Base-by-base conservation (phyloP, 2,797 vertebrate species). In the Propithecus perrieri region DNA sequence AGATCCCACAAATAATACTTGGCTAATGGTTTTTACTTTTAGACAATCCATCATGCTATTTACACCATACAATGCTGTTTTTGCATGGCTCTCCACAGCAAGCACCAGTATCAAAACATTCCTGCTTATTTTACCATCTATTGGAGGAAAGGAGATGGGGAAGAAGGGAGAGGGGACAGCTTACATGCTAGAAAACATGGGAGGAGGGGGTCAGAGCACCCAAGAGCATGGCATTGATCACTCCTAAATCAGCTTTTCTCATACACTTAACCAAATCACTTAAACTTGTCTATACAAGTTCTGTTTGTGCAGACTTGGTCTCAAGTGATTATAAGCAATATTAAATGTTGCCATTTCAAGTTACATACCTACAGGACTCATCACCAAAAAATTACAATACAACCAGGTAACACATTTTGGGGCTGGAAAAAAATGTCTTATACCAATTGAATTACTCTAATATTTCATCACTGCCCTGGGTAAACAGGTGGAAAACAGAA, bases 41-140 rank as follows among this genome's bases (percentile, higher is more conserved):
- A 95, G 92, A 96, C 91, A 96, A 72, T 28, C 57, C 50, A 69
- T 81, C 63, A 84, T 55, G 69, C 65, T 96, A 96, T 97, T 96
- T 96, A 95, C 63, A 95, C 41, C 24, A 84, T 4, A 38, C 1
- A 46, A 11, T 6, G 50, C 35, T 92, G 43, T 55, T 79, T 92
- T 63, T 75, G 46, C 53, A 7, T 13, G 38, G 59, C n/a, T 96
- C 11, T 87, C 59, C 30, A 35, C 8, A 90, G 38, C 75, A 93
- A 79, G 67, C 17, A 65, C 80, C 48, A 59, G 5, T 71, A 95
- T 65, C 6, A 72, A 86, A 94, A 83, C 41, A 81, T 14, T 85
- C 43, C 63, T 89, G 57, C n/a, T 89, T 41, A 38, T 35, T 84
- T 57, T 43, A 92, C 55, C 50, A 41, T n/a, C 67, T 81, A 13